Evolutionary conservation across 1,140 invertebrate genomes (phyloP).

Genomic region (Diprion similis): DNA sequence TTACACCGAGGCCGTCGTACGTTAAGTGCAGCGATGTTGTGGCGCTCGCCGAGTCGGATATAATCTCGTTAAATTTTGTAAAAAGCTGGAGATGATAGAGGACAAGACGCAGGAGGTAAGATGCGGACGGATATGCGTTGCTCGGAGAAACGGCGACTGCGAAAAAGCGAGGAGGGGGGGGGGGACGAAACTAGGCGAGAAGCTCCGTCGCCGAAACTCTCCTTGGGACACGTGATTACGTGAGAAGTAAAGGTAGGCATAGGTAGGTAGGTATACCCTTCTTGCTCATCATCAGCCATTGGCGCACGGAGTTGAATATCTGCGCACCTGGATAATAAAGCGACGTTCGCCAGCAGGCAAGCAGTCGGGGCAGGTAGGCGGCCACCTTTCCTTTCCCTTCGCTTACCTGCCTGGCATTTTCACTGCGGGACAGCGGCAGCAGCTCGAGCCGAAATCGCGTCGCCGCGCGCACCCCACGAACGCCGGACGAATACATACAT

Average conservation of each 20-base stretch:
- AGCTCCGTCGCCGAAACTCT: neutral
- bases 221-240: neutral
- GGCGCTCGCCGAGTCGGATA: neutral
- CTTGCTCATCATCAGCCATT: neutral
- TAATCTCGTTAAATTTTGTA: neutral
- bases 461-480: neutral
- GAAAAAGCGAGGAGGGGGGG: neutral
- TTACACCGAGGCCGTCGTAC: neutral
- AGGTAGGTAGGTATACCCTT: slow-evolving; percentile 4
- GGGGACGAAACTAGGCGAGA: neutral
- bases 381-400: slow-evolving; percentile 49
- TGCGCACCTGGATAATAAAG: slow-evolving; percentile 26
- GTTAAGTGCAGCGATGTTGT: neutral
- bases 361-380: neutral
- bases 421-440: slow-evolving; percentile 21
- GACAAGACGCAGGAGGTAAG: neutral
- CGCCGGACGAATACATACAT: neutral
- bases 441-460: slow-evolving; percentile 21
- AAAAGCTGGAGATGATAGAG: neutral
- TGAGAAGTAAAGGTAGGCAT: neutral
- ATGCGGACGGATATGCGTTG: neutral
- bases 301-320: slow-evolving; percentile 11
- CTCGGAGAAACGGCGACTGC: neutral
- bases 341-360: neutral
- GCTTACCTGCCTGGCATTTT: slow-evolving; percentile 40